Evolutionary conservation across 2,888 invertebrate species (phyloP), one percentile per base, ranked within the genome.

Genomic region (Tenodera sinensis): DNA sequence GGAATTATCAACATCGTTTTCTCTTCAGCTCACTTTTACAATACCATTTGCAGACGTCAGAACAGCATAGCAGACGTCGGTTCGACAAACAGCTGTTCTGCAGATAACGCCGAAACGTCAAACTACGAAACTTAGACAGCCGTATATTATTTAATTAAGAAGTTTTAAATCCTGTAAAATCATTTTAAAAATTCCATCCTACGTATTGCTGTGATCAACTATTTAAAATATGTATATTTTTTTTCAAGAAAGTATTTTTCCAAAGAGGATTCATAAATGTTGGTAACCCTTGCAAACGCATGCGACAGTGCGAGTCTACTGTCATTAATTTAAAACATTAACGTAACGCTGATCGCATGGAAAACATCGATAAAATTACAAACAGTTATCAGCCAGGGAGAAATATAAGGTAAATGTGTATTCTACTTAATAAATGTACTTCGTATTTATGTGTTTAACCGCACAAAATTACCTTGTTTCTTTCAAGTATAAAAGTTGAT

Each of bases 291-390:
- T 25, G 7, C 0, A 84, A 28, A 54, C n/a, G 71, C 28, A 54
- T 28, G 28, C 86, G 86, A 86, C 71, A 28, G 85, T 28, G 71
- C 86, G 86, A 86, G 86, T 86, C 81, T 86, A 86, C 20, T 28
- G 20, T 81, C n/a, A 15, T 27, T 28, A 54, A 27, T 28, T 28
- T 25, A 20, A 86, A 85, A 86, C 86, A 81, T 71, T 34, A 81
- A 8, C 81, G 20, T 54, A 85, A 28, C 85, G 71, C 54, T 71
- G 27, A 28, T 28, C 85, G 85, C 85, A 84, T 54, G 47, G 71
- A 47, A 85, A 85, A 85, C 71, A 85, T 54, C 54, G 85, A 85
- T 85, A 54, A 54, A 47, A 85, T 27, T 85, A 54, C 3, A 3
- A 71, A 85, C 12, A 54, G n/a, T 20, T 20, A 71, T 20, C 54